Evolutionary conservation across 2,113 vertebrate species (phyloP).

Genomic region (Semicossyphus pulcher): DNA sequence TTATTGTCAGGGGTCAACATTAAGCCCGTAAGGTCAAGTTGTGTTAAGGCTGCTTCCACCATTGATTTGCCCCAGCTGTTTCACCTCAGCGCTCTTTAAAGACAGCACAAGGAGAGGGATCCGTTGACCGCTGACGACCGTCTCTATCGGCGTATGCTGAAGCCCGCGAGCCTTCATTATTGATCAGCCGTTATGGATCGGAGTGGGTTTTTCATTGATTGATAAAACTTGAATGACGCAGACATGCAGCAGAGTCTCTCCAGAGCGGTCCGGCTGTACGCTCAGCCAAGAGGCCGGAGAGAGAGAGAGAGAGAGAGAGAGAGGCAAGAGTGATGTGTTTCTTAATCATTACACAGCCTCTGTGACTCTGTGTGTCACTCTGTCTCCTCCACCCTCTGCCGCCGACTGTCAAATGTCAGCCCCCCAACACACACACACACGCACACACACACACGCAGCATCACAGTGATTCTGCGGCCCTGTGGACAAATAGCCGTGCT

Average conservation of each 20-base stretch:
- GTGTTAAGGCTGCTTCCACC: constrained; percentile 22
- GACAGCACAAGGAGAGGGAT: constrained; percentile 18
- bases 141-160: constrained; percentile 32
- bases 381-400: constrained; percentile 49
- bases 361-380: constrained; percentile 52
- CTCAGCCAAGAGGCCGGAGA: background rate
- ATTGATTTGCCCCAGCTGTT: constrained; percentile 59
- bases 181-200: constrained; percentile 65
- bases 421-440: background rate
- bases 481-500: constrained; percentile 76
- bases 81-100: constrained; percentile 45
- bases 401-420: constrained; percentile 60
- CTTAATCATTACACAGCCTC: constrained; percentile 68
- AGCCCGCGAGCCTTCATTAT: constrained; percentile 50
- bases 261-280: background rate
- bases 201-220: constrained; percentile 49
- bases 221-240: constrained; percentile 62
- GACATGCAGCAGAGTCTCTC: constrained; percentile 12
- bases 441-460: too few species aligned
- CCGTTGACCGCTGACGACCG: background rate
- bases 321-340: constrained; percentile 61
- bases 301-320: background rate
- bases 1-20: background rate
- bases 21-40: constrained; percentile 12
- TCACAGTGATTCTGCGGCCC: constrained; percentile 59